A percentile compares a stretch with the other conserved stretches of the same genome.
Conservation (phyloP, 2,113 vertebrate genomes). For the Scatophagus argus region DNA sequence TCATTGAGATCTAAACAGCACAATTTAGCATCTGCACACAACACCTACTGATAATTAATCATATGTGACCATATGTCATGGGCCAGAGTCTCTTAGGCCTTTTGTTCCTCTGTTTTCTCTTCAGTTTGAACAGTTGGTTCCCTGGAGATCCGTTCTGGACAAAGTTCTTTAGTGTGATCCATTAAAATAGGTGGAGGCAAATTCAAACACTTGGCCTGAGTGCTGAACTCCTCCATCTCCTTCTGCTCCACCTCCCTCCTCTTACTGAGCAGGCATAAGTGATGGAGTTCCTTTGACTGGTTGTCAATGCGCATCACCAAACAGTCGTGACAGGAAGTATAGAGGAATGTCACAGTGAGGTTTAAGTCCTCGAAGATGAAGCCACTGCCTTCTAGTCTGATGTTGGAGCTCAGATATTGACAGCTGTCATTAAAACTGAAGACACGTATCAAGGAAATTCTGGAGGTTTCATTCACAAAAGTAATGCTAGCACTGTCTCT, state of each 20-base stretch:
- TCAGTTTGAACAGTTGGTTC: not conserved
- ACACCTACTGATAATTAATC: not conserved
- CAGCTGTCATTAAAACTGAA: slow-evolving; percentile 2
- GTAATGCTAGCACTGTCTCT: too few relatives aligned
- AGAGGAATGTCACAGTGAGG: not conserved
- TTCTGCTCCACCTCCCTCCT: slow-evolving; percentile 27
- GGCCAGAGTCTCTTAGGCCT: not conserved
- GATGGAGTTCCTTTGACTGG: not conserved
- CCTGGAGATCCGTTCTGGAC: not conserved
- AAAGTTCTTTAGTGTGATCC: slow-evolving; percentile 50
- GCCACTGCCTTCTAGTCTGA: slow-evolving; percentile 30
- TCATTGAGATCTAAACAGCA: not conserved
- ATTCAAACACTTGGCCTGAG: slow-evolving; percentile 51
- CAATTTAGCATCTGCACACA: not conserved
- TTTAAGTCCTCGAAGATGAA: not conserved
- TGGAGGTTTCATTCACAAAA: too few relatives aligned
- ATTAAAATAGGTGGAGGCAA: slow-evolving; percentile 8
- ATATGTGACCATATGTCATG: not conserved
- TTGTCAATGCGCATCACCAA: slow-evolving; percentile 22
- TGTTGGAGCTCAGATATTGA: slow-evolving; percentile 1
- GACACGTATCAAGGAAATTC: too few relatives aligned
- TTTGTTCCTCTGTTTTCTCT: not conserved
- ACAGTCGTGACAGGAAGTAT: slow-evolving; percentile 49
- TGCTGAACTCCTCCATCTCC: slow-evolving; percentile 48
- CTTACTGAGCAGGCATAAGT: slow-evolving; percentile 57